Evolutionary conservation across 2,888 invertebrate species (phyloP), one percentile per base, ranked within the genome.

Genomic region (Pristionchus fissidentatus): DNA sequence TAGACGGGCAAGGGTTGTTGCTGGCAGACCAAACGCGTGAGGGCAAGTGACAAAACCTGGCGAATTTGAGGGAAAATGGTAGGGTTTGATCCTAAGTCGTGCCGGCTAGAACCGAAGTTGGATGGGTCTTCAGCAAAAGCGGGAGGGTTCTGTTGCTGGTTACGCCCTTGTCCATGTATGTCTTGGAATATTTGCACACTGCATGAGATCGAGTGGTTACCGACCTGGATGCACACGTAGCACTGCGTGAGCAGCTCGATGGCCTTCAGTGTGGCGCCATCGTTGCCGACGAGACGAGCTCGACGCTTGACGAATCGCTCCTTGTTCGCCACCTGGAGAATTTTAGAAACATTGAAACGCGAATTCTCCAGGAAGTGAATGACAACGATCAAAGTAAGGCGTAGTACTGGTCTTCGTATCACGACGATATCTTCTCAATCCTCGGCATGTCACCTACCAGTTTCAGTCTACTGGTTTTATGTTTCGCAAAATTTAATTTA

Each of bases 201-300:
- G n/a, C n/a, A n/a, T n/a, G n/a, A 38, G 38, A 38, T 41, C n/a
- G 46, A 66, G 73, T 26, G 32, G 2, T 1, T 26, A 41, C 41
- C 19, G 13, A 85, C 75, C 81, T 91, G 92, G 60, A 92, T 98
- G 82, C 97, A 94, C 0, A 99, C 96, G 93, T 98, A 98, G 93
- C 98, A 99, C 91, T 96, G 95, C 0, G 98, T 98, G 77, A 99
- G 93, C 83, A 99, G 93, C 93, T 99, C 98, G 87, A 99, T 96
- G 0, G 98, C 94, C 93, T 98, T 98, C 15, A 99, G 94, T 0
- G 98, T 99, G 19, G 97, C 97, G n/a, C 98, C 98, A 93, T 97
- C 97, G 0, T 98, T 97, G 0, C 99, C 99, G 87, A 99, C 97
- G 0, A 99, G 93, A 43, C 99, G 94, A 92, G 98, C 97, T 26